Percentiles rank a stretch among this genome's conserved stretches.
These are phyloP conservation scores for Copsychus sechellarum DNA, from an alignment of 2,113 vertebrate genomes.

Conservation along the genomic window DNA sequence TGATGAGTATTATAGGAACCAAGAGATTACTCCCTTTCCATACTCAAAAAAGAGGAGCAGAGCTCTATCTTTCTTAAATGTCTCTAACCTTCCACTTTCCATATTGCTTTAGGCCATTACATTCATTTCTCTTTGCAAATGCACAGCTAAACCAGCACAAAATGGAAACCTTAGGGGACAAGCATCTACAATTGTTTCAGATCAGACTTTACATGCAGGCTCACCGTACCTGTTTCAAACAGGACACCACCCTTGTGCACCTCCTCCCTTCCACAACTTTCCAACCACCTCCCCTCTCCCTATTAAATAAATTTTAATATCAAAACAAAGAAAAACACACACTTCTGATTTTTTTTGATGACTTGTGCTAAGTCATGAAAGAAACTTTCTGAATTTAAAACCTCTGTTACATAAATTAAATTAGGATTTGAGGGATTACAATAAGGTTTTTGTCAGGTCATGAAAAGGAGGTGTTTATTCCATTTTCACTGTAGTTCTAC, in stretches of 20 bases:
- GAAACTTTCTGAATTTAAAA: neutral
- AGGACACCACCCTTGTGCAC: neutral
- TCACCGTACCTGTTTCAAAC: neutral
- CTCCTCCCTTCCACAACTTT: neutral
- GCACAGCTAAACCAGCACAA: neutral
- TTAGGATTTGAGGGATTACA: neutral
- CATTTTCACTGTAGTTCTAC: neutral
- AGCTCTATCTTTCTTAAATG: neutral
- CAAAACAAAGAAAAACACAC: neutral
- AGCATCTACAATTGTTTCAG: neutral
- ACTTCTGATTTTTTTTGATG: neutral
- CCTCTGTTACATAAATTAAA: neutral
- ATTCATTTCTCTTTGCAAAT: neutral
- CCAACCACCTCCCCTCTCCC: neutral
- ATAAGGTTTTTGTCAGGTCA: neutral
- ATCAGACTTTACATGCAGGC: neutral
- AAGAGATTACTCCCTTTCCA: neutral
- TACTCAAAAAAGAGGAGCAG: neutral
- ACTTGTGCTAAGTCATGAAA: neutral
- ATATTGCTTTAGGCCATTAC: neutral
- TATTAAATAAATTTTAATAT: neutral
- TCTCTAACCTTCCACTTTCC: neutral
- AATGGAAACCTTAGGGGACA: neutral
- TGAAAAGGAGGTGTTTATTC: neutral
- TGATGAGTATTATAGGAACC: neutral